Base-by-base conservation (phyloP, 2,113 vertebrate species). In the Sapajus apella region DNA sequence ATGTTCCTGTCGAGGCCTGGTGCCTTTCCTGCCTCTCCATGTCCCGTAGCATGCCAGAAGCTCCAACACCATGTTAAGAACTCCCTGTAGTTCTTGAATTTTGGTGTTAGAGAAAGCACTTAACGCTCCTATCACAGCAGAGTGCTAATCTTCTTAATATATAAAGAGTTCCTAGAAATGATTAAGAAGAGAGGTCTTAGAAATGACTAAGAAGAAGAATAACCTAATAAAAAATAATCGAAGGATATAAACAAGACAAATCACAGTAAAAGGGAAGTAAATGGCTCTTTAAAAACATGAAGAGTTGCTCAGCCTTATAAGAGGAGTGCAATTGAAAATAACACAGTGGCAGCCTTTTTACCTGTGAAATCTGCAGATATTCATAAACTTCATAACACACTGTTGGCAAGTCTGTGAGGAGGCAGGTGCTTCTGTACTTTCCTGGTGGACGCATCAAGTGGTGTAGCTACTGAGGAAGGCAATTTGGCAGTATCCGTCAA, bases 121-220 rank as follows among this genome's bases (percentile, higher is more conserved):
- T 11, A 0, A 0, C 11, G 0, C 30, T 80, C 3, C 0, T 2
- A 0, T 61, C 55, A 8, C 37, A 40, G 80, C 17, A 0, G 0
- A n/a, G 32, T 13, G 6, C 25, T n/a, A 3, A 16, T 20, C 45
- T 30, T 18, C 61, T 75, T 3, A 3, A 35, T 25, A 1, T 5
- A 23, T 1, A 0, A n/a, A 14, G 20, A 11, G 23, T 56, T 81
- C 27, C 66, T 35, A 25, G 91, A 40, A 64, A 64, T 20, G 35
- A 23, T 35, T 30, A 25, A 8, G 43, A 6, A 0, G n/a, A 12
- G 20, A 11, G 23, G 50, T 85, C 27, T 77, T 35, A 21, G 85
- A 40, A 50, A 50, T 20, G 35, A 32, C 27, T 30, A 20, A 8
- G 37, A 68, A 23, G 32, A 37, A 45, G 47, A 43, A 18, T 3